Evolutionary conservation across 2,113 vertebrate genomes (phyloP).

Genomic region (Chaenogobius annularis): DNA sequence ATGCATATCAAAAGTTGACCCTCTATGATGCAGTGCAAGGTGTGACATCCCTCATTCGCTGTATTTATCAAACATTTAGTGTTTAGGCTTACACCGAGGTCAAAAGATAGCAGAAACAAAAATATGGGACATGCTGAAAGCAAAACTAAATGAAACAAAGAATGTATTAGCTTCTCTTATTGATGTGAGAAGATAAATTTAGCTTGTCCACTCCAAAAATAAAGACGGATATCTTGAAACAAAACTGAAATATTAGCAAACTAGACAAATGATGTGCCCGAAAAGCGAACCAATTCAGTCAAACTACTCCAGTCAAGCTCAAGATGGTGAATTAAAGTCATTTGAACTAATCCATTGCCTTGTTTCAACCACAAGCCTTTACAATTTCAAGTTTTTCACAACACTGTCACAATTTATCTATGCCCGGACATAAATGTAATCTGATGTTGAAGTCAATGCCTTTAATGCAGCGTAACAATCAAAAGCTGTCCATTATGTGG

Average conservation of each 20-base stretch:
- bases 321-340: not conserved
- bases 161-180: not conserved
- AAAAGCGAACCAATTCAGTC: no score
- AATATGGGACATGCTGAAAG: not conserved
- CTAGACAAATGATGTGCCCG: not conserved
- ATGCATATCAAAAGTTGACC: not conserved
- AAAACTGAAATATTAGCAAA: not conserved
- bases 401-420: no score
- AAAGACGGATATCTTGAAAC: not conserved
- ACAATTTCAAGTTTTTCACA: no score
- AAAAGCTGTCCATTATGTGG: constrained; percentile 31
- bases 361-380: no score
- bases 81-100: constrained; percentile 8
- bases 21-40: not conserved
- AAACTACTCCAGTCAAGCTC: not conserved
- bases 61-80: constrained; percentile 45
- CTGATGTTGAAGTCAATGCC: constrained; percentile 22
- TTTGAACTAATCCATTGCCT: not conserved
- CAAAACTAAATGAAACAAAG: not conserved
- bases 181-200: not conserved
- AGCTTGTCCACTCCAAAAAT: not conserved
- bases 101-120: constrained; percentile 1
- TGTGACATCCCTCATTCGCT: not conserved
- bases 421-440: constrained; percentile 7
- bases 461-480: constrained; percentile 23